Conservation (phyloP, 2,888 invertebrate species). For the Microplitis manilae region DNA sequence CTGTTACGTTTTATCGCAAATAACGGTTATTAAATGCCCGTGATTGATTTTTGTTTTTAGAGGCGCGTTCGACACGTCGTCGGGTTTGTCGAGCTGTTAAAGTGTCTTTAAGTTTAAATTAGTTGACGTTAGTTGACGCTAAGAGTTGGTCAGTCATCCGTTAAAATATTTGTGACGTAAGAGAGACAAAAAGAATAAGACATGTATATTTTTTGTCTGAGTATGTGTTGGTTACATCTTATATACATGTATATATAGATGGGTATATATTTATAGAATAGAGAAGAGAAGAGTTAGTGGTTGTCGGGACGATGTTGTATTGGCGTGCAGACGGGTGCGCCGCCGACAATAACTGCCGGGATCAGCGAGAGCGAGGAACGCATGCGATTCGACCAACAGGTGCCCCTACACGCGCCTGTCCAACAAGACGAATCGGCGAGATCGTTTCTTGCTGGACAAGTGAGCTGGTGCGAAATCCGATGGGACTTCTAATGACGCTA, state of each 20-base stretch:
- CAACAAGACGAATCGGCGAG: conserved; percentile 51
- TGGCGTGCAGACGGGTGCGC: background rate
- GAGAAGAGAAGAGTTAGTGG: too few species aligned
- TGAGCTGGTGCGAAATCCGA: background rate
- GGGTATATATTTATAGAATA: too few species aligned
- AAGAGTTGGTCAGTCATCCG: conserved; percentile 54
- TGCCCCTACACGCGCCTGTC: conserved; percentile 58
- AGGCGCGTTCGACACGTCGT: conserved; percentile 16
- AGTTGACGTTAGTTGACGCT: background rate
- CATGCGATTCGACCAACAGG: conserved; percentile 59
- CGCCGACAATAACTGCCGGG: background rate
- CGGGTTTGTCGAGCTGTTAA: background rate
- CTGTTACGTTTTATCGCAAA: too few species aligned
- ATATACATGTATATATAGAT: too few species aligned
- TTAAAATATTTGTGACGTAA: conserved; percentile 55
- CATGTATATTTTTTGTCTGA: too few species aligned
- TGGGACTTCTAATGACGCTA: too few species aligned
- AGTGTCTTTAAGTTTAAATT: too few species aligned
- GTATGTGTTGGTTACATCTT: too few species aligned
- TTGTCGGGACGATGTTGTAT: too few species aligned
- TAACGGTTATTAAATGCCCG: background rate
- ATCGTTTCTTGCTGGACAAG: conserved; percentile 37
- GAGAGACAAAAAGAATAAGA: conserved; percentile 13
- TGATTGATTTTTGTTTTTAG: conserved; percentile 31
- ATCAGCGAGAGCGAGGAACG: conserved; percentile 48